Base-by-base conservation (phyloP, 2,797 vertebrate genomes). In the Cygnus olor region DNA sequence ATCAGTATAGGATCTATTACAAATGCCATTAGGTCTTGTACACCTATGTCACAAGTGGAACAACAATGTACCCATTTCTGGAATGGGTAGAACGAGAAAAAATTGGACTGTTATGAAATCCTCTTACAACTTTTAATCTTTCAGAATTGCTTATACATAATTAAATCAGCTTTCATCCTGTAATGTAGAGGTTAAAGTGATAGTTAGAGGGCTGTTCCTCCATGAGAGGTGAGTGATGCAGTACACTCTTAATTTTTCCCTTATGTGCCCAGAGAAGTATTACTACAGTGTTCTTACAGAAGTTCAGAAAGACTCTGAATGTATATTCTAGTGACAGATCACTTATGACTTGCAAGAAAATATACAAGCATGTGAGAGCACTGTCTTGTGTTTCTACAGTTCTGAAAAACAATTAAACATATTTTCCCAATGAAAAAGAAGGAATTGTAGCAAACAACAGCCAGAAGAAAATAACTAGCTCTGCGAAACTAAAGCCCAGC, bases 11-110 rank as follows among this genome's bases (percentile, higher is more conserved):
- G n/a, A 68, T 82, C 60, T 14, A 14, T 60, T 56, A 60, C 45
- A 65, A 38, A 64, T 38, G 5, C 20, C 51, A 42, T 72, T 25
- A 61, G 21, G 28, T 76, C 16, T 81, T 69, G n/a, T 13, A 27
- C 25, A 22, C 45, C 42, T 74, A 1, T 61, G 19, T 81, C 42
- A 73, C 18, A 38, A 0, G 0, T 44, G 51, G 11, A 72, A 58
- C 14, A 81, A 8, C 30, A 10, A 49, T 42, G 9, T 86, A 30
- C 27, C 21, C 65, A 12, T 14, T 85, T 82, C 71, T 89, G 12
- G 42, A 14, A 47, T 16, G 3, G 49, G 25, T 80, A 51, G 79
- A 79, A n/a, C 25, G 56, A 51, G 22, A 54, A 90, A 90, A 80
- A 56, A 3, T 19, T 47, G 56, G 30, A 53, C 5, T 47, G 12